phyloP scores from a whole-genome alignment of 2,888 invertebrate genomes.

The Oscheius sp. region DNA sequence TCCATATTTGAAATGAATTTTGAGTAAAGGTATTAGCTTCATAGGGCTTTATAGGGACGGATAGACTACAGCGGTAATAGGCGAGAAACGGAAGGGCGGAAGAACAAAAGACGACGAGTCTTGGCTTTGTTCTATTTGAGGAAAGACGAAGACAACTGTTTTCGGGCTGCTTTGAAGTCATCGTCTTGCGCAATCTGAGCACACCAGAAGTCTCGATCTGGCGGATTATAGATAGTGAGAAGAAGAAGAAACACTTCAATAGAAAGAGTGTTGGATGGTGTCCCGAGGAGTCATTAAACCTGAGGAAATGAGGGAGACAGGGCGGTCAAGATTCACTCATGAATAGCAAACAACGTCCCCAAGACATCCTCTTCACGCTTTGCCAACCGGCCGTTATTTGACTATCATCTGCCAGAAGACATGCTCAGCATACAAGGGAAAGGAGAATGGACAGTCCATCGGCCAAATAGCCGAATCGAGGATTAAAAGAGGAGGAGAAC shows the following conservation, averaged over 20 bases:
- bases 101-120: too few species aligned
- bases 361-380: constrained; percentile 25
- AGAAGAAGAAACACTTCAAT: not conserved
- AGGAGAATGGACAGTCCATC: too few species aligned
- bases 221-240: not conserved
- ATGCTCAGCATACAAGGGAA: too few species aligned
- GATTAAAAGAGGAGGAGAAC: not conserved
- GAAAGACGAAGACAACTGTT: too few species aligned
- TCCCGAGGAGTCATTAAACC: constrained; percentile 2
- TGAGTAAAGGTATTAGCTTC: too few species aligned
- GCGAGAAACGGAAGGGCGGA: too few species aligned
- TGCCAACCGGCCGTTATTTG: constrained; percentile 17
- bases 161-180: too few species aligned
- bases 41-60: too few species aligned
- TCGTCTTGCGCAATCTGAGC: constrained; percentile 12
- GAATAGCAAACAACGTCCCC: constrained; percentile 23
- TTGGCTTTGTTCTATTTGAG: too few species aligned
- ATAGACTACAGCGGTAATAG: too few species aligned
- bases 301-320: not conserved
- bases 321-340: constrained; percentile 29
- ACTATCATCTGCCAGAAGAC: not conserved
- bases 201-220: constrained; percentile 9
- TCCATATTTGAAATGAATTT: too few species aligned
- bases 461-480: not conserved
- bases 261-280: too few species aligned